Conservation (phyloP, 2,113 vertebrate genomes). For the Seriola rivoliana region DNA sequence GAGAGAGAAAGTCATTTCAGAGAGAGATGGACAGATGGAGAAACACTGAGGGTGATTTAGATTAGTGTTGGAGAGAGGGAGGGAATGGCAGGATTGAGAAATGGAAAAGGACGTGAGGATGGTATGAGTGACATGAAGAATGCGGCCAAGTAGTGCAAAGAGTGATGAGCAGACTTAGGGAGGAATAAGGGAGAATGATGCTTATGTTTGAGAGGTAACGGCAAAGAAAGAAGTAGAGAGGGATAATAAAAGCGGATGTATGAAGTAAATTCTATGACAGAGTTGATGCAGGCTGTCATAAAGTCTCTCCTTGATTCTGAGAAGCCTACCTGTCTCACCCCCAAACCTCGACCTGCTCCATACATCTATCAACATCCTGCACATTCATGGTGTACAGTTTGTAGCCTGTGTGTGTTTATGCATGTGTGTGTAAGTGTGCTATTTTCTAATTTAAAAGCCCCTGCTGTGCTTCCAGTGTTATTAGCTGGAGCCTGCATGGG, state of each 20-base stretch:
- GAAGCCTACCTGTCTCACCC: background rate
- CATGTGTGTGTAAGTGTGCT: constrained; percentile 1
- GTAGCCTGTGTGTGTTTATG: constrained; percentile 15
- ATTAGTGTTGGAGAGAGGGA: constrained; percentile 42
- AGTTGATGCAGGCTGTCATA: constrained; percentile 39
- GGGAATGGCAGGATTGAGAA: constrained; percentile 34
- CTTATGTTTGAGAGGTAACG: constrained; percentile 18
- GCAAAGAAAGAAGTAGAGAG: background rate
- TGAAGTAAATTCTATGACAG: constrained; percentile 1
- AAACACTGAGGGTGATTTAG: constrained; percentile 58
- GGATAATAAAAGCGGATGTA: background rate
- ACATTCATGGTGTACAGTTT: constrained; percentile 28
- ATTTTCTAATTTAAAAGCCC: constrained; percentile 58
- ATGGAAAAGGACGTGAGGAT: constrained; percentile 42
- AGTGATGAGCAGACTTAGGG: constrained; percentile 17
- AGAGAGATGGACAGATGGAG: constrained; percentile 61
- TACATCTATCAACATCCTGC: constrained; percentile 7
- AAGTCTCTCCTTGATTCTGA: constrained; percentile 32
- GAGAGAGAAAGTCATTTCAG: constrained; percentile 44
- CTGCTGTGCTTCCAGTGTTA: constrained; percentile 59
- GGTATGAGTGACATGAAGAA: constrained; percentile 53
- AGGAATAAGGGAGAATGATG: constrained; percentile 24
- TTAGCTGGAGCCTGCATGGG: constrained; percentile 60
- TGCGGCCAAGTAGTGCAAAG: constrained; percentile 38
- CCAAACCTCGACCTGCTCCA: background rate